Base-by-base conservation (phyloP, 1,140 invertebrate species). In the Nomia melanderi region DNA sequence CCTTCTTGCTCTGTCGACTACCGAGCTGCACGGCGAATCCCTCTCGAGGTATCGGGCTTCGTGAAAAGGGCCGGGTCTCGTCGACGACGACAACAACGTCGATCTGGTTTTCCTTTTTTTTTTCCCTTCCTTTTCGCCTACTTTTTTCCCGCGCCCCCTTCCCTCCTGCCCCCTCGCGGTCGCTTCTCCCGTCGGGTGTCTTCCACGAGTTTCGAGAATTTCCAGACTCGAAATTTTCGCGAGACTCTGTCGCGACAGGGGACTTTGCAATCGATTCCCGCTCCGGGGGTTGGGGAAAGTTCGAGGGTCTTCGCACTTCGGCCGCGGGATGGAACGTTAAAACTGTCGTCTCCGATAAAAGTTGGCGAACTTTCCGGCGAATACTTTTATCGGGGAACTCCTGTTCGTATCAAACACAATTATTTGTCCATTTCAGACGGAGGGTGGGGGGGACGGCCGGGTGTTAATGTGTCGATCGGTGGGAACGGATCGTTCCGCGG, bases 331-430 rank as follows among this genome's bases (percentile, higher is more conserved):
- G 63, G 69, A 63, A 60, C 79, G 54, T 84, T 84, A 78, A 85
- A 85, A 78, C 67, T 81, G 69, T 79, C 65, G 59, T 83, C 41
- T 29, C 39, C 63, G 66, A 83, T 84, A 84, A 84, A 85, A 84
- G 69, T 85, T 84, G 33, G 56, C 41, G 76, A 85, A 85, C 78
- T 85, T 85, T 81, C 57, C 66, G 31, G 65, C 14, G 36, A 41
- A 41, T 56, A 81, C 33, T 77, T 54, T 27, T 20, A 33, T 33
- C 33, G 25, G n/a, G 8, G 47, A 5, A 54, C n/a, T 17, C 39
- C 27, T 33, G 41, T 7, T 1, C 44, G 25, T 56, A 29, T 54
- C 20, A 3, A 14, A 62, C 9, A 29, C 36, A 41, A 57, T 62
- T 73, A 39, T 17, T 44, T 36, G 31, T 63, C 54, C 66, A 56